phyloP scores from a whole-genome alignment of 2,888 invertebrate genomes.

The Eupelmus urozonus region DNA sequence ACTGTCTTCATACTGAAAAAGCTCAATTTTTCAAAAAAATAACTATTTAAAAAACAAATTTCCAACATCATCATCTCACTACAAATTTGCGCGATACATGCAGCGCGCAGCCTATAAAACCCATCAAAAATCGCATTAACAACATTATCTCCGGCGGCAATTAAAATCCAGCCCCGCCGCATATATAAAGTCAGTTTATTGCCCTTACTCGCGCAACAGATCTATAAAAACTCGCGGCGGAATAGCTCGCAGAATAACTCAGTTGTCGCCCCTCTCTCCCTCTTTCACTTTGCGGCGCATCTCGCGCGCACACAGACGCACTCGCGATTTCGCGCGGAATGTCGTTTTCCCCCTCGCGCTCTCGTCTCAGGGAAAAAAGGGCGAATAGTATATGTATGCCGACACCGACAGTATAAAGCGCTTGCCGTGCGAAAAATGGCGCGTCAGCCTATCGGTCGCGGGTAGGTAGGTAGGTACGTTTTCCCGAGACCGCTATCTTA shows the following conservation, averaged over 20 bases:
- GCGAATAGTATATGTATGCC: not conserved
- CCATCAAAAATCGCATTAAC: not conserved
- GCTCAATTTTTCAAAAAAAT: too few relatives aligned
- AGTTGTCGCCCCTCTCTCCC: too few relatives aligned
- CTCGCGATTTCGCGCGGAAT: constrained; percentile 35
- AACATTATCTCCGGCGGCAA: not conserved
- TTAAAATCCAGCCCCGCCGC: not conserved
- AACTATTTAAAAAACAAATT: too few relatives aligned
- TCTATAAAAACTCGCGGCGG: too few relatives aligned
- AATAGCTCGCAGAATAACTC: constrained; percentile 1
- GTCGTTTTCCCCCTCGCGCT: constrained; percentile 42
- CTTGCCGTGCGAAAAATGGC: constrained; percentile 17
- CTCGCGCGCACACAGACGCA: not conserved
- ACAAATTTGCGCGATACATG: too few relatives aligned
- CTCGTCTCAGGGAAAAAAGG: not conserved
- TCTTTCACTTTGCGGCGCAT: not conserved
- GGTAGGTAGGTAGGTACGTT: not conserved
- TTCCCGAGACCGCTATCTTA: constrained; percentile 67
- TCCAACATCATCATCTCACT: too few relatives aligned
- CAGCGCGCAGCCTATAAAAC: too few relatives aligned
- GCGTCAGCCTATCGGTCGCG: constrained; percentile 2
- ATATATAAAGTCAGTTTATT: constrained; percentile 13
- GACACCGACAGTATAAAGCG: constrained; percentile 18
- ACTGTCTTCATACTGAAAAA: too few relatives aligned
- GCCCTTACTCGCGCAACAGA: not conserved